phyloP scores from a whole-genome alignment of 2,888 invertebrate species.

The Drosophila demipolita region DNA sequence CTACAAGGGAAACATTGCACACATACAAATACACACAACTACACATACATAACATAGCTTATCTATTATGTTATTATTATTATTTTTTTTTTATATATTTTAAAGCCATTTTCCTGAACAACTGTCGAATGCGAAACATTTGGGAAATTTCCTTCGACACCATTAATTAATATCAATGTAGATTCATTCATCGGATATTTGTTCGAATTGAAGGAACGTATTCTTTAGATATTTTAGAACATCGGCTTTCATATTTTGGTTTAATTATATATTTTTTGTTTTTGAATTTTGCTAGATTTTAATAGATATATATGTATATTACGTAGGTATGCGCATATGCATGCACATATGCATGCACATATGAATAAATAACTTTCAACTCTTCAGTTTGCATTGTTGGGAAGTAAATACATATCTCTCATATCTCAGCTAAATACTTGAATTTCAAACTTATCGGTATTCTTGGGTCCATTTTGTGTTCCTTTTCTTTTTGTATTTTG shows the following conservation, averaged over 20 bases:
- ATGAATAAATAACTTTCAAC: slow-evolving; percentile 25
- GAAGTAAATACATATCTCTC: slow-evolving; percentile 37
- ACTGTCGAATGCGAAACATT: slow-evolving; percentile 5
- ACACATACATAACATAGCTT: slow-evolving; percentile 1
- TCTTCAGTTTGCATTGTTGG: slow-evolving; percentile 28
- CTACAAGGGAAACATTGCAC: not conserved
- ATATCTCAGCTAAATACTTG: slow-evolving; percentile 28
- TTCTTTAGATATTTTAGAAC: slow-evolving; percentile 12
- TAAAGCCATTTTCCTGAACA: not conserved
- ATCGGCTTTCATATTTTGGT: not conserved
- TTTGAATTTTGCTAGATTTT: slow-evolving; percentile 9
- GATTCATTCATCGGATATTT: slow-evolving; percentile 15
- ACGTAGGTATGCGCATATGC: slow-evolving; percentile 3
- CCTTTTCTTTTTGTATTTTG: slow-evolving; percentile 24
- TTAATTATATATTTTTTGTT: not conserved
- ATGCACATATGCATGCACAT: not conserved
- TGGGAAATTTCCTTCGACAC: not conserved
- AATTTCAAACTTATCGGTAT: slow-evolving; percentile 24
- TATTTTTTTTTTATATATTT: not conserved
- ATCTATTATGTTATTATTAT: not conserved
- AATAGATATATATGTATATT: not conserved
- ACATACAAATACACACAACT: not conserved
- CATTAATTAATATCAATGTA: slow-evolving; percentile 25
- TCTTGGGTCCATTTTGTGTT: slow-evolving; percentile 34
- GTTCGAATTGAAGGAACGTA: slow-evolving; percentile 23